phyloP scores from a whole-genome alignment of 2,797 vertebrate genomes.

The Cyclopterus lumpus region DNA sequence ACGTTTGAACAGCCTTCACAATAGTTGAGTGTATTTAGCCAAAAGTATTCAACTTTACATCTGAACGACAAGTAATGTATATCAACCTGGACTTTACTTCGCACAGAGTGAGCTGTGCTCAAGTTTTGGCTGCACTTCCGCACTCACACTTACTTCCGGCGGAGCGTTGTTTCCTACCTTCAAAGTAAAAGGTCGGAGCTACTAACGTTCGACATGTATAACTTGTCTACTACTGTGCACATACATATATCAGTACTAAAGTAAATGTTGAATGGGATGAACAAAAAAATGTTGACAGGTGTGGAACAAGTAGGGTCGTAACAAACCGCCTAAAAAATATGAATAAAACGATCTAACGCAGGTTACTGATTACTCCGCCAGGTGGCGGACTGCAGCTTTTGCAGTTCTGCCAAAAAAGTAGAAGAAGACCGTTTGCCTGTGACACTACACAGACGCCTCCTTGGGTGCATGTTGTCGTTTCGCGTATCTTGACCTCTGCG shows the following conservation, averaged over 20 bases:
- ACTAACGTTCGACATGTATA: not conserved
- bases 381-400: not conserved
- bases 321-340: too few species aligned
- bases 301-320: too few species aligned
- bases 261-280: not conserved
- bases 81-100: not conserved
- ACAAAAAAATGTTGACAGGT: not conserved
- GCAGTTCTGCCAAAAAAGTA: not conserved
- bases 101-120: fast-evolving
- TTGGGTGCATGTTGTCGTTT: not conserved
- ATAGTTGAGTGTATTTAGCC: not conserved
- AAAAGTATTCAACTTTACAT: not conserved
- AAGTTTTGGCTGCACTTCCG: conserved; percentile 33
- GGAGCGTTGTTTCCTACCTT: conserved; percentile 2
- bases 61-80: not conserved
- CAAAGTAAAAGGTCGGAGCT: conserved; percentile 47
- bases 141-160: conserved; percentile 42
- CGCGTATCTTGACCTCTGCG: not conserved
- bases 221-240: not conserved
- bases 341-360: too few species aligned
- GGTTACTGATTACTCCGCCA: not conserved
- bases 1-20: not conserved
- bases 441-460: not conserved
- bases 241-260: not conserved
- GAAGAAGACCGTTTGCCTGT: conserved; percentile 31